These are phyloP conservation scores for Arremon aurantiirostris DNA, from an alignment of 2,797 vertebrate genomes.

Conservation along the genomic window DNA sequence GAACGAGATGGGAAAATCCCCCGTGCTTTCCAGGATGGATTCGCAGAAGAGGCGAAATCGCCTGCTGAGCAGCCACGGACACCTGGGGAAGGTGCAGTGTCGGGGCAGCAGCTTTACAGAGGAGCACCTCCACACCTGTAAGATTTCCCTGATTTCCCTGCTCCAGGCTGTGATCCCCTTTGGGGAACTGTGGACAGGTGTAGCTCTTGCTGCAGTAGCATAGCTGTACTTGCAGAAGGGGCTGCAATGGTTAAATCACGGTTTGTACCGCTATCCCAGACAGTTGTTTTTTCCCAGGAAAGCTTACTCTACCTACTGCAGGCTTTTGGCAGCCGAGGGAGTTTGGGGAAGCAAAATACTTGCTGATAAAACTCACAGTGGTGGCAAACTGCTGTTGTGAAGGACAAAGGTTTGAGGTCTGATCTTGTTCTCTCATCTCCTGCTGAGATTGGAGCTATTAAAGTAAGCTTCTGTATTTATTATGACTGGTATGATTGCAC, in stretches of 20 bases:
- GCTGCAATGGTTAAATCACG: background rate
- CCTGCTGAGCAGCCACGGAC: background rate
- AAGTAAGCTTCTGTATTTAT: background rate
- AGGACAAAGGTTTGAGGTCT: background rate
- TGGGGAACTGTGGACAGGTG: background rate
- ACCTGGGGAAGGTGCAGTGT: background rate
- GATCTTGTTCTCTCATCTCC: background rate
- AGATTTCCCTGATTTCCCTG: background rate
- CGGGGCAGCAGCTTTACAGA: background rate
- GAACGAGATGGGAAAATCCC: background rate
- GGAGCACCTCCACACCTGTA: too few species aligned
- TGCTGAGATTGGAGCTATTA: background rate
- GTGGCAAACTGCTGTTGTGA: background rate
- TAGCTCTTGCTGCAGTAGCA: background rate
- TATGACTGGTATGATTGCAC: background rate
- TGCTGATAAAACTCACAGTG: background rate
- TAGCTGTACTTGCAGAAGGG: background rate
- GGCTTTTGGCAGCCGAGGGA: background rate
- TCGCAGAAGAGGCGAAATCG: background rate
- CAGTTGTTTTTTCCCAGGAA: background rate
- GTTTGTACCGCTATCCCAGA: background rate
- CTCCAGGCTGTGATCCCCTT: background rate
- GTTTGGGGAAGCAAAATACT: background rate
- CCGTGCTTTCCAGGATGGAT: fast-evolving
- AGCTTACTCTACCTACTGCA: background rate